A percentile compares a stretch with the other conserved stretches of the same genome.
phyloP scores from a whole-genome alignment of 2,797 vertebrate genomes.

The Melanotaenia trifasciata region DNA sequence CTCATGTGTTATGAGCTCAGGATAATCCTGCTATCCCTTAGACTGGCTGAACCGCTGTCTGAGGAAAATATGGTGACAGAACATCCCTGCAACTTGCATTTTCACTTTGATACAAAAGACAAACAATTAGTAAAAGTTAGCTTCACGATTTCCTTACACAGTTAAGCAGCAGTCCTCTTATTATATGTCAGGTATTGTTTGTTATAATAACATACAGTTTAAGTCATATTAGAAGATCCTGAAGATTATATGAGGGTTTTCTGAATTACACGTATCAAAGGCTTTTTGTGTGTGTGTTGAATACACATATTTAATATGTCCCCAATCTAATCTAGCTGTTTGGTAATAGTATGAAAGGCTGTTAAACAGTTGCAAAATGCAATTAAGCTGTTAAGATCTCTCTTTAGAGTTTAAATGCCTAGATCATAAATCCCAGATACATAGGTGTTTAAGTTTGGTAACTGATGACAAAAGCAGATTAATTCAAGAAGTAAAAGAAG shows the following conservation, averaged over 20 bases:
- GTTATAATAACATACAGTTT: background rate
- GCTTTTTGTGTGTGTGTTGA: background rate
- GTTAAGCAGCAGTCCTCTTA: background rate
- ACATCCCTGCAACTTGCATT: constrained; percentile 1
- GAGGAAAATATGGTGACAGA: constrained; percentile 27
- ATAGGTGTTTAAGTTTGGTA: background rate
- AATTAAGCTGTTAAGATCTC: background rate
- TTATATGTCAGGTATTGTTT: background rate
- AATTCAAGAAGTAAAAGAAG: too few relatives aligned
- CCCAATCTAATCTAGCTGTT: background rate
- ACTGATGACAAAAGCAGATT: too few relatives aligned
- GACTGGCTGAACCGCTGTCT: constrained; percentile 15
- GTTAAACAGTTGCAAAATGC: background rate
- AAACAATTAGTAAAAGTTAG: background rate
- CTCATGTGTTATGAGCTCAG: constrained; percentile 36
- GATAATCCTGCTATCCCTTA: constrained; percentile 43
- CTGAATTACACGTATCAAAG: background rate
- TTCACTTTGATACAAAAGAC: background rate
- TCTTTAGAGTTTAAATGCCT: background rate
- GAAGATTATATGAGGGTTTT: background rate
- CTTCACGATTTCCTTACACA: background rate
- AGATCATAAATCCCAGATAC: background rate
- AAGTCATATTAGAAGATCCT: background rate
- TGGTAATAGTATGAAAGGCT: background rate
- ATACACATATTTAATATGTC: background rate